Conservation (phyloP, 2,797 vertebrate species). For the Spinibarbus caldwelli region DNA sequence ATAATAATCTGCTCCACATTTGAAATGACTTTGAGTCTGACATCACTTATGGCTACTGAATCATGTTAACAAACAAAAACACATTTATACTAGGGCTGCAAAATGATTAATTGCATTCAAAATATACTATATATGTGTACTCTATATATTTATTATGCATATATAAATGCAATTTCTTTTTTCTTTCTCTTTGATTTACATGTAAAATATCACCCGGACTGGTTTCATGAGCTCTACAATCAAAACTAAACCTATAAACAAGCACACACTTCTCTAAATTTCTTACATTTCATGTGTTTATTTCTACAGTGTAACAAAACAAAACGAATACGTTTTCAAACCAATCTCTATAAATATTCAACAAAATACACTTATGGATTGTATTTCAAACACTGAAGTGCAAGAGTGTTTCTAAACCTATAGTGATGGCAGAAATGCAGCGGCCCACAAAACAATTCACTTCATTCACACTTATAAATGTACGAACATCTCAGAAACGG, state of each 20-base stretch:
- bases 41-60: not conserved
- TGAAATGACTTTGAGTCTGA: not conserved
- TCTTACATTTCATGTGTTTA: not conserved
- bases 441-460: not conserved
- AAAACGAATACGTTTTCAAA: not conserved
- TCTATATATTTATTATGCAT: too few relatives aligned
- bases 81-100: too few relatives aligned
- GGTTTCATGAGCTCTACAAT: not conserved
- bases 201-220: not conserved
- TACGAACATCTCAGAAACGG: not conserved
- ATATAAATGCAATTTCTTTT: too few relatives aligned
- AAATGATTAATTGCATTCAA: too few relatives aligned
- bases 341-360: not conserved
- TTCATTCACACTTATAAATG: not conserved
- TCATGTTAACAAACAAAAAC: not conserved
- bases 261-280: not conserved
- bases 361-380: not conserved
- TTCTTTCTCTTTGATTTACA: not conserved
- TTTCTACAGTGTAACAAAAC: not conserved
- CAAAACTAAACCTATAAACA: too few relatives aligned
- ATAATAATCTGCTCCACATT: not conserved
- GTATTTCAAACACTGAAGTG: not conserved
- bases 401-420: not conserved
- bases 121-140: too few relatives aligned
- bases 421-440: not conserved